phyloP scores from a whole-genome alignment of 2,888 invertebrate species.

The Pristionchus mayeri region DNA sequence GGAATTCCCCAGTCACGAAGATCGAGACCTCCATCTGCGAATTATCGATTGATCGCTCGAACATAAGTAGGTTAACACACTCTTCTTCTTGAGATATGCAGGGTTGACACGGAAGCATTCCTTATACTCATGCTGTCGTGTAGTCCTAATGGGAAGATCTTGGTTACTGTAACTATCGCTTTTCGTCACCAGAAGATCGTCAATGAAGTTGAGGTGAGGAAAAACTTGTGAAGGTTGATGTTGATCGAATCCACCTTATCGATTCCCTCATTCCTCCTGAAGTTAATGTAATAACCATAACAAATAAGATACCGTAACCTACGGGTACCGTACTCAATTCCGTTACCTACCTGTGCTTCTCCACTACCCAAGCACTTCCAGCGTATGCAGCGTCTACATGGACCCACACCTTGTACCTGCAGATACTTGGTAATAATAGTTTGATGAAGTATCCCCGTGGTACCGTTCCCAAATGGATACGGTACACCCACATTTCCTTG shows the following conservation, averaged over 20 bases:
- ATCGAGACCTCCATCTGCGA: slow-evolving; percentile 51
- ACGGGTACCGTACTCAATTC: slow-evolving; percentile 85
- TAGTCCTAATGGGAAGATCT: slow-evolving; percentile 37
- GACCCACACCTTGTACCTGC: slow-evolving; percentile 84
- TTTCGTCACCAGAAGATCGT: slow-evolving; percentile 54
- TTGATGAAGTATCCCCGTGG: slow-evolving; percentile 50
- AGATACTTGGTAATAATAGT: no score
- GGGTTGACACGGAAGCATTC: slow-evolving; percentile 46
- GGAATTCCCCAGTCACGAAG: slow-evolving; percentile 94
- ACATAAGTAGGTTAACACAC: not conserved
- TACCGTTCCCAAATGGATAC: slow-evolving; percentile 87
- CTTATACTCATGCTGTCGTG: slow-evolving; percentile 43
- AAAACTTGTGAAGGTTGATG: slow-evolving; percentile 57
- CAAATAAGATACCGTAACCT: slow-evolving; percentile 3
- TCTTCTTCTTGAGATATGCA: slow-evolving; percentile 47
- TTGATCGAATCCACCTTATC: slow-evolving; percentile 78
- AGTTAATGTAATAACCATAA: not conserved
- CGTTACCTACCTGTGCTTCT: slow-evolving; percentile 88
- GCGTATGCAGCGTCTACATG: slow-evolving; percentile 95
- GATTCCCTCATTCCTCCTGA: slow-evolving; percentile 76
- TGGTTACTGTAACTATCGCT: not conserved
- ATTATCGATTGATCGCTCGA: not conserved
- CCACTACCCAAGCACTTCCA: slow-evolving; percentile 94
- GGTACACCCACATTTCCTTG: slow-evolving; percentile 78
- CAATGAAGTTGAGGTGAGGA: slow-evolving; percentile 53